These are phyloP conservation scores for Brachypteracias leptosomus DNA, from an alignment of 2,113 vertebrate genomes.

Conservation along the genomic window DNA sequence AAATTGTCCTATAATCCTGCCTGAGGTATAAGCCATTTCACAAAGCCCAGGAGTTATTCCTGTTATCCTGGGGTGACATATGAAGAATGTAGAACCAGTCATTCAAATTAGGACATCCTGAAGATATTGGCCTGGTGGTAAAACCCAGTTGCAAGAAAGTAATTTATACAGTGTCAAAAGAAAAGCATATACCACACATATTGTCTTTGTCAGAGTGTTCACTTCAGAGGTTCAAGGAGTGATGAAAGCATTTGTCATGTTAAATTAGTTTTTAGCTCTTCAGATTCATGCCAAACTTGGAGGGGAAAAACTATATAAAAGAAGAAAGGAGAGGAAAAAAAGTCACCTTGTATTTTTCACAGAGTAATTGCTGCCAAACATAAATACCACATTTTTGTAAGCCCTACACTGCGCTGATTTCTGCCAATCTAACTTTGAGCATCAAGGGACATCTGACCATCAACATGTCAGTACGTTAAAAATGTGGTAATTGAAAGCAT, in stretches of 20 bases:
- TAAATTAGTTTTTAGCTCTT: constrained; percentile 71
- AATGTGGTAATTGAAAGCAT: constrained; percentile 71
- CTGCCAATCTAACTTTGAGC: constrained; percentile 70
- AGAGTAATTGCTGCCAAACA: constrained; percentile 68
- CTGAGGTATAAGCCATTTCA: background rate
- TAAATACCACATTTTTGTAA: constrained; percentile 65
- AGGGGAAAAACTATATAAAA: constrained; percentile 21
- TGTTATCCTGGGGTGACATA: background rate
- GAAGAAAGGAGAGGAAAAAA: background rate
- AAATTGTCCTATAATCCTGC: background rate
- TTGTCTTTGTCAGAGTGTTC: constrained; percentile 43
- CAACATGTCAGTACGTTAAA: constrained; percentile 71
- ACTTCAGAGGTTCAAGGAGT: background rate
- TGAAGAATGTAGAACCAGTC: background rate
- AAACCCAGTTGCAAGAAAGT: background rate
- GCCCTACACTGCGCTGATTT: constrained; percentile 59
- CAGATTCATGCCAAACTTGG: constrained; percentile 63
- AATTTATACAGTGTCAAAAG: constrained; percentile 45
- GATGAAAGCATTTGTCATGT: constrained; percentile 68
- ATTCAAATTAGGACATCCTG: constrained; percentile 5
- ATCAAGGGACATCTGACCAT: constrained; percentile 71
- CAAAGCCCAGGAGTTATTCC: background rate
- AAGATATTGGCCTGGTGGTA: background rate
- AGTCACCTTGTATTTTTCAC: constrained; percentile 74
- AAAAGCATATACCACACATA: background rate